phyloP scores from a whole-genome alignment of 2,888 invertebrate species.

The Pycnomerus fuliginosus region DNA sequence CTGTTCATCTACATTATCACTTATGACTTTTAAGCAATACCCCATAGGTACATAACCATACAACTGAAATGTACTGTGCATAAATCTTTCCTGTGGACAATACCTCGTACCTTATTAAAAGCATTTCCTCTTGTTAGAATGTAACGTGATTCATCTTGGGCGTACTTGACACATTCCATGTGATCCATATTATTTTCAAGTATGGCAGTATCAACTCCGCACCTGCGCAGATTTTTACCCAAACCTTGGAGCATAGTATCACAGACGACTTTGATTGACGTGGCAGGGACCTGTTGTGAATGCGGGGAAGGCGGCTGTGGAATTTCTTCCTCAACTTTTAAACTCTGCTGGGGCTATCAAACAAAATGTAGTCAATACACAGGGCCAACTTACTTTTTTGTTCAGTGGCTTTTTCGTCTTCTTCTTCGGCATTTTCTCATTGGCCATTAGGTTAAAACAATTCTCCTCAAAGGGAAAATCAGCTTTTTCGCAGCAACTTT shows the following conservation, averaged over 20 bases:
- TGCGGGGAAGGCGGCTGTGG: constrained; percentile 45
- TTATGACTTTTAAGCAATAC: constrained; percentile 61
- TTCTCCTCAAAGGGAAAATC: constrained; percentile 63
- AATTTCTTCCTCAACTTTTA: constrained; percentile 11
- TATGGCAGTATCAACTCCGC: constrained; percentile 62
- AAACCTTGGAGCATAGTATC: constrained; percentile 63
- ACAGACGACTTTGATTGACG: constrained; percentile 56
- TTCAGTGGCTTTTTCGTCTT: constrained; percentile 46
- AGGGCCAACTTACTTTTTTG: constrained; percentile 45
- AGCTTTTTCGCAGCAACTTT: constrained; percentile 53
- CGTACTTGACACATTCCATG: constrained; percentile 56
- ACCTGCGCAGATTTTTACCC: constrained; percentile 63
- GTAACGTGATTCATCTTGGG: constrained; percentile 56
- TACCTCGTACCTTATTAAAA: constrained; percentile 54
- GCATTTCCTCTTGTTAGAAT: constrained; percentile 58
- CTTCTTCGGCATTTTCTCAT: constrained; percentile 53
- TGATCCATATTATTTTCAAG: constrained; percentile 56
- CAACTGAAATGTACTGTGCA: constrained; percentile 40
- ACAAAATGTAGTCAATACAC: too few species aligned
- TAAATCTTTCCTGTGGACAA: too few species aligned
- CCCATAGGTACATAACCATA: constrained; percentile 57
- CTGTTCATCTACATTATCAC: constrained; percentile 61
- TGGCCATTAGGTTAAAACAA: constrained; percentile 60
- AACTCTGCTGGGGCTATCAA: constrained; percentile 10
- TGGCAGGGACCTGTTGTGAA: constrained; percentile 34